Percentiles rank a stretch among this genome's conserved stretches.
phyloP scores from a whole-genome alignment of 92 coral and sea anemone species.

The Metridium senile region DNA sequence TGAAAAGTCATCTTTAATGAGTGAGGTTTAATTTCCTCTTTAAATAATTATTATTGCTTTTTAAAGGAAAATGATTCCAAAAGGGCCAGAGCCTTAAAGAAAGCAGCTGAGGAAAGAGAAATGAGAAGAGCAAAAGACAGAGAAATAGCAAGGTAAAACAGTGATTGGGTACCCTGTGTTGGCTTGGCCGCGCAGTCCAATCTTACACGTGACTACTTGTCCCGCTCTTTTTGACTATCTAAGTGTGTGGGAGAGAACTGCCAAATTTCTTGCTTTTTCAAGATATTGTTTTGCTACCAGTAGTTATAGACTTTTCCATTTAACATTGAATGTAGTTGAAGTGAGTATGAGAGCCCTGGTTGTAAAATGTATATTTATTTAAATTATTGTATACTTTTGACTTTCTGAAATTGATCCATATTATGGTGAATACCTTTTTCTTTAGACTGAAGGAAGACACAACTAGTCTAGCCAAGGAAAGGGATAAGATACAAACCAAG shows the following conservation, averaged over 20 bases:
- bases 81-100: slow-evolving; percentile 95
- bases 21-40: too few relatives aligned
- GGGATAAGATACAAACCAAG: slow-evolving; percentile 89
- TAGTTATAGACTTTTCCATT: too few relatives aligned
- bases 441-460: slow-evolving; percentile 88
- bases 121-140: slow-evolving; percentile 96
- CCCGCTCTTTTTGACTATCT: slow-evolving; percentile 20
- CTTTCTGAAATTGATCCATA: neutral
- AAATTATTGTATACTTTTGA: too few relatives aligned
- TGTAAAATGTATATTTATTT: neutral
- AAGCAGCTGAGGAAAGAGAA: slow-evolving; percentile 95
- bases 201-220: neutral
- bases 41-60: too few relatives aligned
- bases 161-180: neutral
- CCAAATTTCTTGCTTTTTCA: neutral
- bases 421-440: too few relatives aligned
- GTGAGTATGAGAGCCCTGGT: too few relatives aligned
- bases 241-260: neutral
- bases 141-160: slow-evolving; percentile 95
- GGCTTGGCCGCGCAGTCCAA: slow-evolving; percentile 4
- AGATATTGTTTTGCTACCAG: too few relatives aligned
- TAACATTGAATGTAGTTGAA: too few relatives aligned
- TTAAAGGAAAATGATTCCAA: slow-evolving; percentile 97
- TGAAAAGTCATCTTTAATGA: too few relatives aligned
- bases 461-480: slow-evolving; percentile 65